Base-by-base conservation (phyloP, 64 coral and sea anemone genomes). In the Hydrozoanthus tunicans region DNA sequence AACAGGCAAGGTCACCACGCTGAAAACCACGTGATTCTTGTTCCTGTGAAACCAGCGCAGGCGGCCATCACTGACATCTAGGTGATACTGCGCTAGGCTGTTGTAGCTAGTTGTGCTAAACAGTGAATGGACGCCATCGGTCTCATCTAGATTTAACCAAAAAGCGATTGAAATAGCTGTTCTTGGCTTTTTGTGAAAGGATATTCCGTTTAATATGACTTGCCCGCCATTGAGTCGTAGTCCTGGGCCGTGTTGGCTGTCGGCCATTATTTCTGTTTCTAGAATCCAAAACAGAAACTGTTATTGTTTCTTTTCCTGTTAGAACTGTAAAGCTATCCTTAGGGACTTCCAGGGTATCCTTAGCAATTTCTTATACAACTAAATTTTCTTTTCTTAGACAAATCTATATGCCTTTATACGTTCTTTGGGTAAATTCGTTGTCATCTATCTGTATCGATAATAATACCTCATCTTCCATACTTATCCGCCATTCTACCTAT, bases 61-160 rank as follows among this genome's bases (percentile, higher is more conserved):
- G 6, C 89, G 90, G 7, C 97, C 97, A 9, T 92, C 67, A 13
- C 78, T 70, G 83, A 99, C 89, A 43, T 94, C 90, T 17, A 99
- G 90, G 59, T 89, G 71, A 58, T 99, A 99, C 62, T 91, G 72
- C 15, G 82, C 58, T 17, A 57, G 56, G 68, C 68, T 64, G 4
- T 12, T 81, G 12, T 59, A 65, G 27, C 91, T 83, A 6, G 52
- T 92, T 5, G 94, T 94, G 51, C 73, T 61, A 85, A 99, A 99
- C 6, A 99, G 64, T 9, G 84, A 92, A 12, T 99, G 94, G 17
- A 67, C 25, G 59, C 94, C 97, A 75, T 86, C 51, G 1, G 92
- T 94, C 71, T 59, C 82, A 62, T 92, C 93, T 5, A 99, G 66
- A 55, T 99, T 99, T 1, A 99, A 6, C 97, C 97, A 99, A 20